A percentile compares a stretch with the other conserved stretches of the same genome.
phyloP scores from a whole-genome alignment of 2,797 vertebrate species.

The Lepus townsendii region DNA sequence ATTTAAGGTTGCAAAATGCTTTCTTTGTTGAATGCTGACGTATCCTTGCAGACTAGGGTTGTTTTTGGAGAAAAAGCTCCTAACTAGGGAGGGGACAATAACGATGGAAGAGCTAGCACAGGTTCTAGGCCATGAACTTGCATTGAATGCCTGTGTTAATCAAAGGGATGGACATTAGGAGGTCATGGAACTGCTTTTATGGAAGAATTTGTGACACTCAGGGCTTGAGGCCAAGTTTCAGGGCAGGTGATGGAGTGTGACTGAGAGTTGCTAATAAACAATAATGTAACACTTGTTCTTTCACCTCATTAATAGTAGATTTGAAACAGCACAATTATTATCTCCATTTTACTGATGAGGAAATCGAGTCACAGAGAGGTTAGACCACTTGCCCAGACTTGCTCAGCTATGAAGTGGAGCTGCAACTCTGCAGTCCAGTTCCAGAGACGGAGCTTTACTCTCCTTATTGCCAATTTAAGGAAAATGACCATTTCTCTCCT shows the following conservation, averaged over 20 bases:
- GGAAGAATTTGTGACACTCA: constrained; percentile 12
- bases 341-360: neutral
- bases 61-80: neutral
- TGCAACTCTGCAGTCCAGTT: neutral
- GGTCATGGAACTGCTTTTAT: neutral
- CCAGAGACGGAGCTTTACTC: neutral
- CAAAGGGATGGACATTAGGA: neutral
- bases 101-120: neutral
- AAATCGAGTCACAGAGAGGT: neutral
- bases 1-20: neutral
- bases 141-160: neutral
- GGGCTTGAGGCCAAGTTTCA: constrained; percentile 6
- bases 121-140: neutral
- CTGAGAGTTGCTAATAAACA: neutral
- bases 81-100: neutral
- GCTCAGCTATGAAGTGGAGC: neutral
- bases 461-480: neutral
- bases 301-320: neutral
- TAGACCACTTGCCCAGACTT: neutral
- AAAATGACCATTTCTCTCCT: neutral
- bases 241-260: neutral
- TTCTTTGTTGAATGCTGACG: neutral
- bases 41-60: neutral
- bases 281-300: neutral
- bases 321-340: neutral